These are phyloP conservation scores for Plutomurus gul DNA, from an alignment of 1,140 invertebrate species.

Conservation along the genomic window DNA sequence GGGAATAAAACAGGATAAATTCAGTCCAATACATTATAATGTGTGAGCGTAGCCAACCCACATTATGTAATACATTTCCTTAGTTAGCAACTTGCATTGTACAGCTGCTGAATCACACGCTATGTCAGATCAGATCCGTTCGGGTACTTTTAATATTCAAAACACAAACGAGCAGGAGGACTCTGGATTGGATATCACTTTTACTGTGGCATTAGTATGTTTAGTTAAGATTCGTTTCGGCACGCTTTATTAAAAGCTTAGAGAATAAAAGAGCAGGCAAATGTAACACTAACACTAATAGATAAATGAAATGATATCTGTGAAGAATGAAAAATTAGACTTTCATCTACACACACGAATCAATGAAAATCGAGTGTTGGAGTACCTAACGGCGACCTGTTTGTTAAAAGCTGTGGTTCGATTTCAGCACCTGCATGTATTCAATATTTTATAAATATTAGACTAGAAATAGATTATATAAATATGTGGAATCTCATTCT, in stretches of 20 bases:
- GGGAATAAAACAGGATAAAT: not conserved
- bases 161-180: not conserved
- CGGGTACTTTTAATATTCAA: constrained; percentile 4
- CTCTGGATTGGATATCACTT: not conserved
- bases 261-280: not conserved
- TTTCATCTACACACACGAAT: too few relatives aligned
- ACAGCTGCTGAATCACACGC: not conserved
- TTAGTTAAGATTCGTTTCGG: constrained; percentile 2
- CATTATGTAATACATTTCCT: not conserved
- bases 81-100: not conserved
- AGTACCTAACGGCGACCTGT: not conserved
- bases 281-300: not conserved
- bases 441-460: too few relatives aligned
- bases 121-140: not conserved
- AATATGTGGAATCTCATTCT: too few relatives aligned
- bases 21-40: not conserved
- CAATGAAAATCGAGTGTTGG: not conserved
- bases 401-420: not conserved
- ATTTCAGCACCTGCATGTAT: too few relatives aligned
- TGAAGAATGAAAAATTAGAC: too few relatives aligned
- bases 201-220: not conserved
- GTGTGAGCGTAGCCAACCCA: too few relatives aligned
- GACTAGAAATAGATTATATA: too few relatives aligned
- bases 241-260: constrained; percentile 13
- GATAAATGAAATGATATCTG: not conserved